Base-by-base conservation (phyloP, 2,888 invertebrate genomes). In the Nymphalis c-album region DNA sequence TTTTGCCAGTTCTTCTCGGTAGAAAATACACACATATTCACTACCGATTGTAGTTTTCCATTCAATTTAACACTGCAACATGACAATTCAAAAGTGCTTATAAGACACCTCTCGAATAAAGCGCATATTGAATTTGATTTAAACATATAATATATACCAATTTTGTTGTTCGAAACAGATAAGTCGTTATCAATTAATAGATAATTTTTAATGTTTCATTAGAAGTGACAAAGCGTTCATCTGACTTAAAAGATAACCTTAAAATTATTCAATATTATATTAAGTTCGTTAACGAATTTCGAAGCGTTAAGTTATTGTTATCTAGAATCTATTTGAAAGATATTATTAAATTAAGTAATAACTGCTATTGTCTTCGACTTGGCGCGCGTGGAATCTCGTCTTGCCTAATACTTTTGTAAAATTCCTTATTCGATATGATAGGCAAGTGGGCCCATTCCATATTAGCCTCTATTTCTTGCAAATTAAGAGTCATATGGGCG, bases 301-400 rank as follows among this genome's bases (percentile, higher is more conserved):
- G 45, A 47, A 64, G 59, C 35, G 45, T 55, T 48, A 60, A 60
- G 60, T 31, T 63, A 57, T 55, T 46, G 53, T 64, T 60, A 64
- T 64, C 35, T 60, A 55, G 59, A 67, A 67, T 66, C 61, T 66
- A 71, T 71, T 69, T 60, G 64, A 66, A 45, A 64, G 71, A 69
- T 69, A 69, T 73, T 71, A 70, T 69, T 69, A 68, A 69, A 69
- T 68, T 69, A 69, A 68, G 67, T 68, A 71, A 67, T 72, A 67
- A 63, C 69, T 67, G 69, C 61, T 60, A 60, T 71, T 67, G 53
- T 48, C 71, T 67, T 57, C 50, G 53, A 63, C 64, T 68, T 48
- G 68, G 71, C 60, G 57, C 69, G 60, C 59, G 16, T 40, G 68
- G 69, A 69, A 71, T 70, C 66, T 66, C 50, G 64, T 63, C 53